These are phyloP conservation scores for Mobula birostris DNA, from an alignment of 2,113 vertebrate species.

Conservation along the genomic window DNA sequence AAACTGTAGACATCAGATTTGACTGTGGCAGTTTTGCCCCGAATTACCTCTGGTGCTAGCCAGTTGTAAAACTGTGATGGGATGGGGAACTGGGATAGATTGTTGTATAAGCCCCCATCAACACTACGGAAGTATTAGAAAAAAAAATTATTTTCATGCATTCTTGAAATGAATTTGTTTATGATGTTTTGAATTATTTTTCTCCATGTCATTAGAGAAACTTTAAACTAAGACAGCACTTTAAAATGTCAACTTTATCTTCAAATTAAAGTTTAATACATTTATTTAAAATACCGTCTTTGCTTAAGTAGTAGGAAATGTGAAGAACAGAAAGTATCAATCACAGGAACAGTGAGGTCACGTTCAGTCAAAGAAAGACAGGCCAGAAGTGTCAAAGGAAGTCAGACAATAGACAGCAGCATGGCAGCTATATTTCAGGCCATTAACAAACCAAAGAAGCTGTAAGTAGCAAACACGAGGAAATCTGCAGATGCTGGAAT, in stretches of 20 bases:
- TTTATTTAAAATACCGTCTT: not conserved
- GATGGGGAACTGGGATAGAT: slow-evolving; percentile 54
- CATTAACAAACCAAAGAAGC: not conserved
- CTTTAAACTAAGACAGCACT: not conserved
- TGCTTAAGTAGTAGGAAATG: not conserved
- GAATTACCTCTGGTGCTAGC: slow-evolving; percentile 64
- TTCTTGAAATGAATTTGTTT: slow-evolving; percentile 18
- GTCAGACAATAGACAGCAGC: not conserved
- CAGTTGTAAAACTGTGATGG: slow-evolving; percentile 60
- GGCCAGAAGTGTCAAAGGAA: not conserved
- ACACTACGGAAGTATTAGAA: slow-evolving; percentile 47
- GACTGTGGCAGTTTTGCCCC: slow-evolving; percentile 45
- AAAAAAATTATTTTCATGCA: slow-evolving; percentile 36
- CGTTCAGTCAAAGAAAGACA: not conserved
- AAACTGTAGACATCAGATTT: slow-evolving; percentile 63
- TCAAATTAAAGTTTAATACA: not conserved
- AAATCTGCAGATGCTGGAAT: too few species aligned
- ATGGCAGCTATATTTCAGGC: not conserved
- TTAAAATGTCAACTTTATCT: slow-evolving; percentile 13
- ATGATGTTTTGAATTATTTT: not conserved
- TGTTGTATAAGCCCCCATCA: slow-evolving; percentile 49
- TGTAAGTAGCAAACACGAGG: too few species aligned
- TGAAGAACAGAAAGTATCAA: not conserved
- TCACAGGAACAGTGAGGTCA: not conserved
- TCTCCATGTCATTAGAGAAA: not conserved